Percentiles rank a stretch among this genome's conserved stretches.
Evolutionary conservation across 2,113 vertebrate genomes (phyloP).

Genomic region (Lontra canadensis): DNA sequence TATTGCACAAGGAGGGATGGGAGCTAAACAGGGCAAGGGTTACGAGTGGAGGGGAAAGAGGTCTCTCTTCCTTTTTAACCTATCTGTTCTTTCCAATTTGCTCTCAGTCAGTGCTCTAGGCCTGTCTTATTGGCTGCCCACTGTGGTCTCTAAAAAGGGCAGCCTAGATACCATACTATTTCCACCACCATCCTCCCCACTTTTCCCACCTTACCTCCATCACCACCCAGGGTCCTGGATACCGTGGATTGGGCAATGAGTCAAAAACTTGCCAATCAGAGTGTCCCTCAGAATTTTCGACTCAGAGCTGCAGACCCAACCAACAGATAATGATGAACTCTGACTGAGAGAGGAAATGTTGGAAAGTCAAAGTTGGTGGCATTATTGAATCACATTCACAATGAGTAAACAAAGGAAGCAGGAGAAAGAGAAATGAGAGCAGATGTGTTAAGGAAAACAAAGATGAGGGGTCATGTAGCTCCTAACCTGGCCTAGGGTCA

Average conservation of each 20-base stretch:
- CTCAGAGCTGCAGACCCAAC: neutral
- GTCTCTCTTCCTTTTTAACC: neutral
- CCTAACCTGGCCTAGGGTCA: neutral
- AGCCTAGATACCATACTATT: neutral
- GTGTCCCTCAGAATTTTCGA: neutral
- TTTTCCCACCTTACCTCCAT: neutral
- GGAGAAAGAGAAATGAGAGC: neutral
- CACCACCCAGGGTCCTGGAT: no score
- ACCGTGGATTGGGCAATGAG: neutral
- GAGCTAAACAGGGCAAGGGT: neutral
- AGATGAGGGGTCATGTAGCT: no score
- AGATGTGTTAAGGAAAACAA: neutral
- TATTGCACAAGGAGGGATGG: neutral
- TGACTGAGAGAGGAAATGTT: accelerated
- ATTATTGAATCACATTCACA: neutral
- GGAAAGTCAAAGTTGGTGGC: neutral
- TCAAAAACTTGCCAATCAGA: neutral
- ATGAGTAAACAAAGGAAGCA: neutral
- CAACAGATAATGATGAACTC: neutral
- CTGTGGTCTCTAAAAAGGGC: neutral
- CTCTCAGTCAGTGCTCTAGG: neutral
- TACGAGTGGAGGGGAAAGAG: neutral
- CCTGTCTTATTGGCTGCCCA: neutral
- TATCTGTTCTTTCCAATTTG: neutral
- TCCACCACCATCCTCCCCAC: neutral